phyloP scores from a whole-genome alignment of 2,113 vertebrate species.

The Sorex araneus region DNA sequence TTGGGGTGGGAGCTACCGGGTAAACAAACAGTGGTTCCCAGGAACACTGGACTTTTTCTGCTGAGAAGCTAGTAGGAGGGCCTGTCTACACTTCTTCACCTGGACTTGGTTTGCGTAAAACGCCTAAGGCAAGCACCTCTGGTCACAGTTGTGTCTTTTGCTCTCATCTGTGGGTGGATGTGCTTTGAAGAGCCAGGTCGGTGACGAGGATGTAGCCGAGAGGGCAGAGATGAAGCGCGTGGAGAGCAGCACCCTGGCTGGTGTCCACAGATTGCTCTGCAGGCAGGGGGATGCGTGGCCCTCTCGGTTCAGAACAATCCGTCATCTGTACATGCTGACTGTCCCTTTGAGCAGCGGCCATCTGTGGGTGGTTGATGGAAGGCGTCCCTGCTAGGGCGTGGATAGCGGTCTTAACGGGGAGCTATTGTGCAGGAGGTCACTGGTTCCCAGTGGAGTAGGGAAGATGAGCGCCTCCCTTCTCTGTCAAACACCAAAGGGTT shows the following conservation, averaged over 20 bases:
- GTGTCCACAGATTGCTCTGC: background rate
- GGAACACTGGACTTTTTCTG: slow-evolving; percentile 4
- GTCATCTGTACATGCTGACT: slow-evolving; percentile 15
- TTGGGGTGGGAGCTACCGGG: slow-evolving; percentile 11
- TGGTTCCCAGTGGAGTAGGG: background rate
- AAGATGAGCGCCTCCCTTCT: background rate
- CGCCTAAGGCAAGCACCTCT: background rate
- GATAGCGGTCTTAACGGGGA: background rate
- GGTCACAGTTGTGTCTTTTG: background rate
- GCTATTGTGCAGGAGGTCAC: background rate
- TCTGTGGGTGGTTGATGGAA: background rate
- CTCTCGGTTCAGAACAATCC: background rate
- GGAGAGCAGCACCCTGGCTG: background rate
- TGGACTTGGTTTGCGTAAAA: background rate
- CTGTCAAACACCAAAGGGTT: background rate
- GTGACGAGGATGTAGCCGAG: background rate
- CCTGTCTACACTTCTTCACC: background rate
- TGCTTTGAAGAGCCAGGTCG: background rate
- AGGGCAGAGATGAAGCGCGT: no score
- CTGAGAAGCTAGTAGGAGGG: background rate
- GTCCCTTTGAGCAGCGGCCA: slow-evolving; percentile 27
- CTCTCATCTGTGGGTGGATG: background rate
- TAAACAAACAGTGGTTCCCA: background rate
- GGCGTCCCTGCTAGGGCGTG: background rate
- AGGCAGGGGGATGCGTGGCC: no score